These are phyloP conservation scores for Pelecanoides urinatrix DNA, from an alignment of 2,113 vertebrate species.

Conservation along the genomic window DNA sequence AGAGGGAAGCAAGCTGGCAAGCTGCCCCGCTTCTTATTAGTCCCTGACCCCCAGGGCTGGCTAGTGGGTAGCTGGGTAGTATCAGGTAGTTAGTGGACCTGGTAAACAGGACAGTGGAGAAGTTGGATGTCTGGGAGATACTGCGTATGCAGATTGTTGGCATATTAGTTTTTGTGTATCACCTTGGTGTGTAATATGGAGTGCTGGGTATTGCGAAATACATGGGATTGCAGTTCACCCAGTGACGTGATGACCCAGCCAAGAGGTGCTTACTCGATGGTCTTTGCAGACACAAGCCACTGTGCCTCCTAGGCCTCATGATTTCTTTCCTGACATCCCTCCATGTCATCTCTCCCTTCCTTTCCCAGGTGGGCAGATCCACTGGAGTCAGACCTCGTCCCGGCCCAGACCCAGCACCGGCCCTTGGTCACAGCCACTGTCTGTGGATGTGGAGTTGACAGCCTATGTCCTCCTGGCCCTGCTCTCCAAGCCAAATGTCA, in stretches of 20 bases:
- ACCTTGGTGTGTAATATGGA: neutral
- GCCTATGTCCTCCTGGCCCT: constrained; percentile 77
- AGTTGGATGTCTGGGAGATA: neutral
- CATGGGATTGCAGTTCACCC: neutral
- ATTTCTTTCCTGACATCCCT: neutral
- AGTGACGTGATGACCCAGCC: neutral
- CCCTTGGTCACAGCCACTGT: constrained; percentile 40
- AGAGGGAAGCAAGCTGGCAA: neutral
- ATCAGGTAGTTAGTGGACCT: neutral
- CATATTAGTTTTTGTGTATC: neutral
- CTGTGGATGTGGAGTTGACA: constrained; percentile 75
- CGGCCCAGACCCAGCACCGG: neutral
- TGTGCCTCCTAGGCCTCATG: neutral
- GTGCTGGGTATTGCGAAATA: neutral
- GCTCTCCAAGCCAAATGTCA: constrained; percentile 60
- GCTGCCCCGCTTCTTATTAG: neutral
- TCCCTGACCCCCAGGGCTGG: neutral
- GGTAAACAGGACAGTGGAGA: neutral
- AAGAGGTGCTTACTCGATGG: neutral
- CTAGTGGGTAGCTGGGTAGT: neutral
- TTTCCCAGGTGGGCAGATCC: constrained; percentile 47
- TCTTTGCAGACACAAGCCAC: neutral
- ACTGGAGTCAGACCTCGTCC: constrained; percentile 52
- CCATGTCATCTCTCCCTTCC: neutral
- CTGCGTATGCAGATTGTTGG: neutral